Conservation (phyloP, 2,888 invertebrate genomes). For the Drosophila eohydei region DNA sequence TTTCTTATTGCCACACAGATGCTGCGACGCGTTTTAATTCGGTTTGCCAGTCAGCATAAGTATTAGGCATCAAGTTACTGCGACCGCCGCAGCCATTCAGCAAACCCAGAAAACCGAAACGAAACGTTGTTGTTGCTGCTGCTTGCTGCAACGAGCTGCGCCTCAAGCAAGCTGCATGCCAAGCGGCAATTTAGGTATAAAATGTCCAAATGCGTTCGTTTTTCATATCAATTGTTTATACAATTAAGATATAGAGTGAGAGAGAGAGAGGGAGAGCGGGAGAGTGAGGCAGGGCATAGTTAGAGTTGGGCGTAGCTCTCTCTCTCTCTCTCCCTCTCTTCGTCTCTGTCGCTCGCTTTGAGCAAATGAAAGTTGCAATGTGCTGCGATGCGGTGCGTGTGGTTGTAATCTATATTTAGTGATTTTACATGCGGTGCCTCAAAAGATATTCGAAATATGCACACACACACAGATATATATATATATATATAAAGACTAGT, state of each 20-base stretch:
- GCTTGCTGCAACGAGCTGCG: slow-evolving; percentile 35
- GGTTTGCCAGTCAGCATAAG: slow-evolving; percentile 41
- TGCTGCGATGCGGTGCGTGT: slow-evolving; percentile 77
- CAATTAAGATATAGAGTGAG: slow-evolving; percentile 53
- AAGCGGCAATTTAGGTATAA: slow-evolving; percentile 76
- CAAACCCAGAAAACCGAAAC: slow-evolving; percentile 79
- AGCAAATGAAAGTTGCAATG: slow-evolving; percentile 76
- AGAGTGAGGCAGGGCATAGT: background rate
- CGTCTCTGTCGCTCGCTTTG: slow-evolving; percentile 15
- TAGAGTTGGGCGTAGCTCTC: slow-evolving; percentile 2
- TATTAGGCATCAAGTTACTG: slow-evolving; percentile 72
- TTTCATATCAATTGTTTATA: slow-evolving; percentile 75
- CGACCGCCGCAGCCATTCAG: slow-evolving; percentile 66
- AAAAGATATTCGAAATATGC: slow-evolving; percentile 75
- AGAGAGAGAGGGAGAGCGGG: background rate
- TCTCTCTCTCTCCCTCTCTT: slow-evolving; percentile 3
- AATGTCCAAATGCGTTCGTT: slow-evolving; percentile 76
- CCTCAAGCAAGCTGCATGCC: slow-evolving; percentile 63
- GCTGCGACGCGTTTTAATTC: slow-evolving; percentile 43
- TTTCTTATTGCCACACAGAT: slow-evolving; percentile 53
- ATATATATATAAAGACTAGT: background rate
- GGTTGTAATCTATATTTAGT: slow-evolving; percentile 82
- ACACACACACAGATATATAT: slow-evolving; percentile 7
- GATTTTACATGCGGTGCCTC: slow-evolving; percentile 77
- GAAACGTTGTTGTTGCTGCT: slow-evolving; percentile 35